Evolutionary conservation across 1,140 invertebrate species (phyloP).

Genomic region (Micrasema longulum): DNA sequence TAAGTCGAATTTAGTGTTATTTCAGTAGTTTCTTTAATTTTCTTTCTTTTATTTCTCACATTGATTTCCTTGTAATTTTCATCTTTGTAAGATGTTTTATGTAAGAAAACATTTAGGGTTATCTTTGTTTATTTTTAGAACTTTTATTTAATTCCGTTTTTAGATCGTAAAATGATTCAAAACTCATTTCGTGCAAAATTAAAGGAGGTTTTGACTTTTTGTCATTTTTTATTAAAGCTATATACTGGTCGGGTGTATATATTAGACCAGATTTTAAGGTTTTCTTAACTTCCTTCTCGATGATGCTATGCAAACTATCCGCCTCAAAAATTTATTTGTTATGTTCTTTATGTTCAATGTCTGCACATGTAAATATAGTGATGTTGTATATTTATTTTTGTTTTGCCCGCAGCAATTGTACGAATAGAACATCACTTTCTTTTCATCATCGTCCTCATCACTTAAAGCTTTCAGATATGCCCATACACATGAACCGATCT

Average conservation of each 20-base stretch:
- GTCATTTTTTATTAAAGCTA: constrained; percentile 46
- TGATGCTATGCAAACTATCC: constrained; percentile 59
- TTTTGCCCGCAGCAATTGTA: constrained; percentile 63
- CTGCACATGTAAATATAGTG: constrained; percentile 56
- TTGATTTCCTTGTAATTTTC: not conserved
- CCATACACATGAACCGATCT: constrained; percentile 62
- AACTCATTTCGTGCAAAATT: constrained; percentile 43
- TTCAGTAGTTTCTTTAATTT: too few species aligned
- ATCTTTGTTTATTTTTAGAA: constrained; percentile 46
- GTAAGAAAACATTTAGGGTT: constrained; percentile 42
- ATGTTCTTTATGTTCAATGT: constrained; percentile 57
- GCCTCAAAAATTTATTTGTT: constrained; percentile 61
- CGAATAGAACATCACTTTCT: constrained; percentile 58
- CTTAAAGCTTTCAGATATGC: constrained; percentile 55
- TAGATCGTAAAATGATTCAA: constrained; percentile 46
- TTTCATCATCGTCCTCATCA: constrained; percentile 54
- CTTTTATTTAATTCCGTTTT: constrained; percentile 56
- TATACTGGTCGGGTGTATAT: constrained; percentile 56
- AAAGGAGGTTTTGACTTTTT: constrained; percentile 25
- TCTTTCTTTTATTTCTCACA: not conserved
- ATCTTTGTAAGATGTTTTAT: not conserved
- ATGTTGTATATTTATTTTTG: constrained; percentile 61
- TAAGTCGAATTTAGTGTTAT: too few species aligned
- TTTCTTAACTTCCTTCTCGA: constrained; percentile 59
- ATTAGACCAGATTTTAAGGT: constrained; percentile 55